Conservation (phyloP, 2,113 vertebrate genomes). For the Microcebus griseorufus region DNA sequence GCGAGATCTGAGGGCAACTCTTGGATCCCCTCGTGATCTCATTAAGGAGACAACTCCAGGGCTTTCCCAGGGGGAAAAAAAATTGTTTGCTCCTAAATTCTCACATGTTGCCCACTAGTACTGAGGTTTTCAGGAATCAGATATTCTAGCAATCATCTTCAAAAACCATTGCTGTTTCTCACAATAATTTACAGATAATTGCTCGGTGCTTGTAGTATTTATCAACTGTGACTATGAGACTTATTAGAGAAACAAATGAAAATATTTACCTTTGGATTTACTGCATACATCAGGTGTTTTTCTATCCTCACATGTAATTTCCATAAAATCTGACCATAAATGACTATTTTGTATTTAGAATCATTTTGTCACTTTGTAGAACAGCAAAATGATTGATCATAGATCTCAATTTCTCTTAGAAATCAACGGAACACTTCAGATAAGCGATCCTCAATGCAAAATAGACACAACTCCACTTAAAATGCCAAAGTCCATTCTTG, state of each 20-base stretch:
- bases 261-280: not conserved
- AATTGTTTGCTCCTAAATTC: not conserved
- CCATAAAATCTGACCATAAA: not conserved
- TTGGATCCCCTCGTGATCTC: not conserved
- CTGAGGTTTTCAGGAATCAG: not conserved
- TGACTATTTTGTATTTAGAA: not conserved
- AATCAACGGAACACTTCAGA: not conserved
- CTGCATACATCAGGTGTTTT: not conserved
- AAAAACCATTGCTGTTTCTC: not conserved
- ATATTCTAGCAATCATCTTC: not conserved
- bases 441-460: not conserved
- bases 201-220: too few species aligned
- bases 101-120: not conserved
- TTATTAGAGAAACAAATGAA: not conserved
- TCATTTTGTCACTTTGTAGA: not conserved
- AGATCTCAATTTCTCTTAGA: constrained; percentile 1
- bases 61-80: not conserved
- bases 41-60: not conserved
- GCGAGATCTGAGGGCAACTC: not conserved
- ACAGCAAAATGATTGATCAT: not conserved
- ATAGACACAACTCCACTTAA: not conserved
- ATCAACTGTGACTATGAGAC: not conserved
- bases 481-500: not conserved
- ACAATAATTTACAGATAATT: not conserved
- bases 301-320: not conserved